A percentile compares a stretch with the other conserved stretches of the same genome.
These are phyloP conservation scores for Mesorhabditis spiculigera DNA, from an alignment of 2,888 invertebrate species.

Conservation along the genomic window DNA sequence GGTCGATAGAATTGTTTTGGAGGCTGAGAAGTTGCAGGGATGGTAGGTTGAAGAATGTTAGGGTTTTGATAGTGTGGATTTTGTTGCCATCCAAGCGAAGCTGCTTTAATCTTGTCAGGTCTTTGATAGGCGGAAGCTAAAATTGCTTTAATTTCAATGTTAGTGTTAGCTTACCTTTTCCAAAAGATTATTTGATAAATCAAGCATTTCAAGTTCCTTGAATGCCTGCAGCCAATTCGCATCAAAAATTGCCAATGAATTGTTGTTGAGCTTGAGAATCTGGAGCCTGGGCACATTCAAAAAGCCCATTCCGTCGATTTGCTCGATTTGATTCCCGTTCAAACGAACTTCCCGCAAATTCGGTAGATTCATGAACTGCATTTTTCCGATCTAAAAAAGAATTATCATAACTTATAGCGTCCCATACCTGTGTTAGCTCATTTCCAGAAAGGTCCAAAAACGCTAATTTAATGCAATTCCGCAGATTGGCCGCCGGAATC, in stretches of 20 bases:
- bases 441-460: not conserved
- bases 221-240: slow-evolving; percentile 78
- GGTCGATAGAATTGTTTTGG: slow-evolving; percentile 59
- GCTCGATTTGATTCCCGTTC: slow-evolving; percentile 65
- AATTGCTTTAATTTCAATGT: slow-evolving; percentile 8
- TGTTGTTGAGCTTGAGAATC: slow-evolving; percentile 72
- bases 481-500: not conserved
- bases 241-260: slow-evolving; percentile 77
- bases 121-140: slow-evolving; percentile 69
- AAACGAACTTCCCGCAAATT: slow-evolving; percentile 68
- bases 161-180: slow-evolving; percentile 66
- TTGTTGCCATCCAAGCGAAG: slow-evolving; percentile 66
- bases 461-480: not conserved
- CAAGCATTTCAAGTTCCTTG: slow-evolving; percentile 69
- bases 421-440: not conserved
- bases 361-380: slow-evolving; percentile 74
- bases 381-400: slow-evolving; percentile 60
- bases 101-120: slow-evolving; percentile 72
- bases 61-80: slow-evolving; percentile 72
- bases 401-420: not conserved
- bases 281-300: slow-evolving; percentile 73
- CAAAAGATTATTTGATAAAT: slow-evolving; percentile 77
- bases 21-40: slow-evolving; percentile 69
- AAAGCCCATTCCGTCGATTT: slow-evolving; percentile 76
- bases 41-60: slow-evolving; percentile 80